Evolutionary conservation across 1,140 invertebrate species (phyloP), one percentile per base, ranked within the genome.

Genomic region (Papilio machaon): DNA sequence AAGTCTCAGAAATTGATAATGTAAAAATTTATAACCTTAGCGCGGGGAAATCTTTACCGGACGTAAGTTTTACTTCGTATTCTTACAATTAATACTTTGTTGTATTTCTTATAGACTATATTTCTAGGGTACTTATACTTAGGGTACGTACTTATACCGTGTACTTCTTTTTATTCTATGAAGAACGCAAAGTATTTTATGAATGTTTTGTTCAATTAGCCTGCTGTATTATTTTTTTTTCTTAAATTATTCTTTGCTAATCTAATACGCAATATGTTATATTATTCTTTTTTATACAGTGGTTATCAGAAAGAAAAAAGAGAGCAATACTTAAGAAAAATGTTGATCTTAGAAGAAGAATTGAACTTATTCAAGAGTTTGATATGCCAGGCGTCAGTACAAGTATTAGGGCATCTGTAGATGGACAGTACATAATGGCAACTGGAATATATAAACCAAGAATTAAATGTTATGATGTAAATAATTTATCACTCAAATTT

Each of bases 291-390:
- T 49, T 58, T 17, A 58, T 35, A 81, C 89, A 99, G 98, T 99
- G 99, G 99, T 95, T 99, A 75, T 97, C 98, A 17, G 99, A 99
- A 87, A 95, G 97, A 90, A 99, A 99, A 94, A 97, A 97, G 91
- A 95, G 98, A 86, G 96, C 96, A 15, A 93, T 99, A 82, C 95
- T 98, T 73, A 98, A 99, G 87, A 98, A 98, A 93, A 97, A 99
- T 97, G 96, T 98, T 74, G 98, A 99, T 90, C 96, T 99, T 54
- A 96, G 98, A 83, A 96, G 97, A 85, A 95, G 98, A 89, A 99
- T 99, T 84, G 98, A 99, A 93, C 96, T 99, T 19, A 98, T 99
- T 87, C 99, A 99, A 95, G 99, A 99, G 91, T 99, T 99, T 96
- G 98, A 99, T 85, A 99, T 99, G 99, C 99, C 99, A 79, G 98